A percentile compares a stretch with the other conserved stretches of the same genome.
These are phyloP conservation scores for Epinephelus awoara DNA, from an alignment of 2,797 vertebrate genomes.

Conservation along the genomic window DNA sequence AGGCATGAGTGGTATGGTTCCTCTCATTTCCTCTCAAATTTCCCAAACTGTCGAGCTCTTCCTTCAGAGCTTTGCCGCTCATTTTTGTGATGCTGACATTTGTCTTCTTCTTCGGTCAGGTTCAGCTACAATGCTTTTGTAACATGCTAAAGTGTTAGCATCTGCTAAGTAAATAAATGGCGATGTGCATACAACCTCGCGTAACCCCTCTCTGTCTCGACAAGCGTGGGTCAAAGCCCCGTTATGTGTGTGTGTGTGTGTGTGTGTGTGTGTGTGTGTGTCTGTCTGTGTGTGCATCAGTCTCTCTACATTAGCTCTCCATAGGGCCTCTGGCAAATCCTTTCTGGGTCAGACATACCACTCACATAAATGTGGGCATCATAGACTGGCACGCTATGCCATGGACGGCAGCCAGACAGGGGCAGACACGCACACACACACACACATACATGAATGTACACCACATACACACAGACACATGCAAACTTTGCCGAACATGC, in stretches of 20 bases:
- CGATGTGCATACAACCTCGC: slow-evolving; percentile 37
- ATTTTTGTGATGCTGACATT: neutral
- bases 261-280: slow-evolving; percentile 46
- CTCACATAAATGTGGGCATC: slow-evolving; percentile 69
- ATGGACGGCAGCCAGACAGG: slow-evolving; percentile 49
- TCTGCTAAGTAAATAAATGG: slow-evolving; percentile 23
- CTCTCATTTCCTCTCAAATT: neutral
- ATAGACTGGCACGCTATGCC: slow-evolving; percentile 61
- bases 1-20: neutral
- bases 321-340: slow-evolving; percentile 70
- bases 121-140: neutral
- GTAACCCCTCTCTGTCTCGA: slow-evolving; percentile 56
- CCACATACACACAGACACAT: neutral
- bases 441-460: slow-evolving; percentile 21
- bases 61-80: neutral
- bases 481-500: slow-evolving; percentile 16
- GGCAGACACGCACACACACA: slow-evolving; percentile 15
- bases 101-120: neutral
- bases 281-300: slow-evolving; percentile 49
- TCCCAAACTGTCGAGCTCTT: neutral
- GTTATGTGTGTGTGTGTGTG: slow-evolving; percentile 24
- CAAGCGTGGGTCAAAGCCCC: slow-evolving; percentile 50
- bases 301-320: slow-evolving; percentile 60
- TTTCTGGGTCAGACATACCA: slow-evolving; percentile 81
- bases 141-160: neutral